Evolutionary conservation across 2,113 vertebrate genomes (phyloP).

Genomic region (Hiodon tergisus): DNA sequence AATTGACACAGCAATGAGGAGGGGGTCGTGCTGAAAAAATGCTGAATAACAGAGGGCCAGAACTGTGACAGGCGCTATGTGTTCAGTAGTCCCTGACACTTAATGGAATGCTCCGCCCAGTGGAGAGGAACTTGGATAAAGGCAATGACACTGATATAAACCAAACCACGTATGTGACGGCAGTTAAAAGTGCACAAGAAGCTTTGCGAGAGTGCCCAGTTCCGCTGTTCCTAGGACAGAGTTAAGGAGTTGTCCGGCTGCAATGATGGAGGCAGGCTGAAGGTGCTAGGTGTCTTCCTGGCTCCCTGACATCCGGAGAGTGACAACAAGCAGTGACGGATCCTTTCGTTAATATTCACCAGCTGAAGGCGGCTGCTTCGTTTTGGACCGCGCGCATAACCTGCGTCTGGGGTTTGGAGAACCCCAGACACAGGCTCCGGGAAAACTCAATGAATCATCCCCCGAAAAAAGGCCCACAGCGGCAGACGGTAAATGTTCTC

Average conservation of each 20-base stretch:
- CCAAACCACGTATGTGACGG: slow-evolving; percentile 46
- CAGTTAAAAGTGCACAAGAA: slow-evolving; percentile 48
- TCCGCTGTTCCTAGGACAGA: not conserved
- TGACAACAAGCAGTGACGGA: not conserved
- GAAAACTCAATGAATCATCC: slow-evolving; percentile 15
- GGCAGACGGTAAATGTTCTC: too few species aligned
- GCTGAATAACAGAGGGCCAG: not conserved
- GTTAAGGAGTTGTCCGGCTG: not conserved
- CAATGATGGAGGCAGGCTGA: slow-evolving; percentile 1
- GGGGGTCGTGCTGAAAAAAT: not conserved
- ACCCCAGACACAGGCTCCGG: not conserved
- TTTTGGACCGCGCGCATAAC: slow-evolving; percentile 4
- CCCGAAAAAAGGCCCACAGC: not conserved
- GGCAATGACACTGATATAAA: slow-evolving; percentile 59
- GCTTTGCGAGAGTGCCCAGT: not conserved
- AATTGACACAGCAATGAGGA: not conserved
- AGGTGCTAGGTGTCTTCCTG: not conserved
- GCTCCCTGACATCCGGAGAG: not conserved
- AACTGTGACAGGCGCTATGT: not conserved
- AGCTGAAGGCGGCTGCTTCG: not conserved
- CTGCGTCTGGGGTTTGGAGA: slow-evolving; percentile 6
- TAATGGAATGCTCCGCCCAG: slow-evolving; percentile 31
- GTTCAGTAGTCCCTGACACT: not conserved
- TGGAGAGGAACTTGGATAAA: slow-evolving; percentile 40
- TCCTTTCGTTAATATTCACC: slow-evolving; percentile 2